These are phyloP conservation scores for Oncorhynchus clarkii DNA, from an alignment of 2,113 vertebrate genomes.

Conservation along the genomic window DNA sequence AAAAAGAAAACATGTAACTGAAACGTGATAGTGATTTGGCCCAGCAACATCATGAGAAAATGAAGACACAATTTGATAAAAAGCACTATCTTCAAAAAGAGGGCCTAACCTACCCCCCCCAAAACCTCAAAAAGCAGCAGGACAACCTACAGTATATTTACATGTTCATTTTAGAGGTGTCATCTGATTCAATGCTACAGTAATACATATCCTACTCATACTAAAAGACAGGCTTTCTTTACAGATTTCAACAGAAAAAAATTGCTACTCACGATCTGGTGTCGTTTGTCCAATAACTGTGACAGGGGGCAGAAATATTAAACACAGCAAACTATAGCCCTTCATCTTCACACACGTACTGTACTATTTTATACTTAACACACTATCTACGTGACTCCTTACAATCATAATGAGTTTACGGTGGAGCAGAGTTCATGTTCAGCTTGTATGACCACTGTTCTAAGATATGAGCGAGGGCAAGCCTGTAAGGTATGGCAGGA, in stretches of 20 bases:
- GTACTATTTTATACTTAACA: neutral
- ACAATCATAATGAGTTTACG: neutral
- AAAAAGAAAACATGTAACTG: conserved; percentile 3
- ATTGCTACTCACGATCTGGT: neutral
- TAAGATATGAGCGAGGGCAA: too few relatives aligned
- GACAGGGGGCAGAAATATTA: conserved; percentile 1
- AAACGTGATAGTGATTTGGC: neutral
- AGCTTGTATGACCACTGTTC: too few relatives aligned
- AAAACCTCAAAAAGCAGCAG: too few relatives aligned
- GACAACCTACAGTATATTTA: too few relatives aligned
- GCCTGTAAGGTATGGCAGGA: too few relatives aligned
- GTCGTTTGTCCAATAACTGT: conserved; percentile 11
- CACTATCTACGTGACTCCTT: neutral
- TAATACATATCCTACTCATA: too few relatives aligned
- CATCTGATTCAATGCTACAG: too few relatives aligned
- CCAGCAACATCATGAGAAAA: neutral
- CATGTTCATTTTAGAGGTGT: too few relatives aligned
- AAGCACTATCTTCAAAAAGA: neutral
- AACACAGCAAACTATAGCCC: conserved; percentile 10
- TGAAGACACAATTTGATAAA: neutral
- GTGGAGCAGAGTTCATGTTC: neutral
- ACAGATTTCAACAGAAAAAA: neutral
- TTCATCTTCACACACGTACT: conserved; percentile 17
- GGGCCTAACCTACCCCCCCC: too few relatives aligned
- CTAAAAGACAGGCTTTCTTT: neutral